Evolutionary conservation across 2,888 invertebrate species (phyloP).

Genomic region (Lasioglossum calceatum): DNA sequence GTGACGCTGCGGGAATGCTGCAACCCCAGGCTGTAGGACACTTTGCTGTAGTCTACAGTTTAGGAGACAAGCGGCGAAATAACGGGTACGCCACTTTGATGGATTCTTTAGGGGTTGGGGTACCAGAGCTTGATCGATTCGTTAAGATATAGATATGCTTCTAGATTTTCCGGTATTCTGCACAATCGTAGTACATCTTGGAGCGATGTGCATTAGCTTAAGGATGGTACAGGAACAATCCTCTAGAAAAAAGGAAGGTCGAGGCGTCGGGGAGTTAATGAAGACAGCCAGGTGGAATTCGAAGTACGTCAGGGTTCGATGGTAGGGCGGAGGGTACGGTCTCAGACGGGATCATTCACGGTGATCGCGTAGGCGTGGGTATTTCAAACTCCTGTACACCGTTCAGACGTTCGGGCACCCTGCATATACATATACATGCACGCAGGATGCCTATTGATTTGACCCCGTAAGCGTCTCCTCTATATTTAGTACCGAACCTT

Average conservation of each 20-base stretch:
- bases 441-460: slow-evolving; percentile 76
- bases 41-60: neutral
- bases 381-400: slow-evolving; percentile 52
- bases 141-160: neutral
- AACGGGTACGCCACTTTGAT: neutral
- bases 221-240: neutral
- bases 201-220: too few relatives aligned
- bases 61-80: neutral
- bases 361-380: slow-evolving; percentile 26
- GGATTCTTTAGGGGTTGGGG: neutral
- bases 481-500: slow-evolving; percentile 78
- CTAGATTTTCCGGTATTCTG: neutral
- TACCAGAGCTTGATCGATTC: neutral
- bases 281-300: neutral
- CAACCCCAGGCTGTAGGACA: neutral
- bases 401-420: slow-evolving; percentile 56
- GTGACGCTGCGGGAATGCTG: slow-evolving; percentile 1
- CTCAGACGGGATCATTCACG: slow-evolving; percentile 22
- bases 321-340: neutral
- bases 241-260: neutral
- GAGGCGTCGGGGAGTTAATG: neutral
- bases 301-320: neutral
- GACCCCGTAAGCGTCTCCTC: slow-evolving; percentile 70
- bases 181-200: too few relatives aligned
- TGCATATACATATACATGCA: slow-evolving; percentile 52